Evolutionary conservation across 1,140 invertebrate genomes (phyloP), one percentile per base, ranked within the genome.

Genomic region (Oryctes rhinoceros): DNA sequence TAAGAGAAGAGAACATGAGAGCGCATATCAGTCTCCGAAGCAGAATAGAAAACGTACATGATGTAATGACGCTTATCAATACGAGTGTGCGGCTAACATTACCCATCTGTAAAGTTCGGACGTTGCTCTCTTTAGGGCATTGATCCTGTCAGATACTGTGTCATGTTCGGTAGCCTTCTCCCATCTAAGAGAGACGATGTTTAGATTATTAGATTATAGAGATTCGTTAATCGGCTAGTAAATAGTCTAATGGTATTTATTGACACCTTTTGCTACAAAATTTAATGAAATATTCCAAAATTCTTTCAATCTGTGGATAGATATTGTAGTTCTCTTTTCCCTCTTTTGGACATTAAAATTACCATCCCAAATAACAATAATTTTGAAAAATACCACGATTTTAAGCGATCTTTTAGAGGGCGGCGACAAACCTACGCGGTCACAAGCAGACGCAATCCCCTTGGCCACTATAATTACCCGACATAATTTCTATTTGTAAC

Each of bases 71-170:
- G 65, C 24, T 71, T 71, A 71, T 71, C 65, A 71, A 35, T 37
- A 37, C 65, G 30, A 71, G 65, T 37, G 13, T 24, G 35, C 24
- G 24, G 65, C 11, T 37, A 37, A 24, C 24, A 71, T 11, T 76
- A 47, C 18, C 65, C 80, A 65, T 78, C 80, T 78, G 80, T 47
- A 74, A 81, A 79, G 77, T 81, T 81, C 76, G 81, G 81, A 47
- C 76, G 79, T 81, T 81, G 81, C 78, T 78, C 81, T 81, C 81
- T 76, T 37, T 76, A 76, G 81, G 79, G 79, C 81, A 75, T 81
- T 81, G 81, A 81, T 81, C 81, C 76, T 76, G 74, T 80, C 81
- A 71, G 65, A 30, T 71, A 71, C 35, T 71, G 65, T 59, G 53
- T 71, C 37, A 24, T 71, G 65, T 71, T 80, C 24, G 15, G 49